Base-by-base conservation (phyloP, 2,113 vertebrate genomes). In the Alligator sinensis region DNA sequence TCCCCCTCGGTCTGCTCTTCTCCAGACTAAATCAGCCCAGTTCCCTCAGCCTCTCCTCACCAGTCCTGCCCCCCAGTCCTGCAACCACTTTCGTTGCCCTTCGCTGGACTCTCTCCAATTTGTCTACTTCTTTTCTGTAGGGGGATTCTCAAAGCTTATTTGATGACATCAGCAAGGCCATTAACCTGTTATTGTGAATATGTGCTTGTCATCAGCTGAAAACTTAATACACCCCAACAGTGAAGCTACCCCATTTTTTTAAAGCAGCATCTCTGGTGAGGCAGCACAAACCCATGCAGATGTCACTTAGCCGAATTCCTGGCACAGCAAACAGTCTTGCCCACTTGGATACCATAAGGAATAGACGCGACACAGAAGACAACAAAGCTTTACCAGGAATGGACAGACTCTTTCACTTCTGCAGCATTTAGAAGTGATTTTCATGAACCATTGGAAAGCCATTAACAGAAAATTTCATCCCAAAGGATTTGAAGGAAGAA, bases 351-450 rank as follows among this genome's bases (percentile, higher is more conserved):
- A 38, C 1, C 62, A 12, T 47, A 47, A 62, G 25, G 14, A 82
- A 61, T 34, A 1, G 6, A 0, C 59, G 14, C 0, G 30, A 47
- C 34, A 70, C 30, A 70, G 3, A 38, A 22, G 34, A 12, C 68
- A 72, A 68, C 22, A 30, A 72, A 70, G 6, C 54, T 60, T 76
- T 55, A 80, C 60, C 63, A n/a, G 25, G 55, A 47, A 58, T 6
- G 2, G 34, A 6, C 21, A 87, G 86, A 88, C 80, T 62, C 34
- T 68, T 81, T 25, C 54, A 21, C 77, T 63, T 84, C 82, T 24
- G 80, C 60, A 80, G 3, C 6, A 13, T 4, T 22, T 58, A 30
- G 0, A 87, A 30, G 21, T n/a, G 28, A 74, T 21, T 63, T 59
- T 17, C 10, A 17, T 62, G 7, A 38, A 8, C 6, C 0, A 22